Conservation (phyloP, 2,113 vertebrate species). For the Hydrolagus affinis region DNA sequence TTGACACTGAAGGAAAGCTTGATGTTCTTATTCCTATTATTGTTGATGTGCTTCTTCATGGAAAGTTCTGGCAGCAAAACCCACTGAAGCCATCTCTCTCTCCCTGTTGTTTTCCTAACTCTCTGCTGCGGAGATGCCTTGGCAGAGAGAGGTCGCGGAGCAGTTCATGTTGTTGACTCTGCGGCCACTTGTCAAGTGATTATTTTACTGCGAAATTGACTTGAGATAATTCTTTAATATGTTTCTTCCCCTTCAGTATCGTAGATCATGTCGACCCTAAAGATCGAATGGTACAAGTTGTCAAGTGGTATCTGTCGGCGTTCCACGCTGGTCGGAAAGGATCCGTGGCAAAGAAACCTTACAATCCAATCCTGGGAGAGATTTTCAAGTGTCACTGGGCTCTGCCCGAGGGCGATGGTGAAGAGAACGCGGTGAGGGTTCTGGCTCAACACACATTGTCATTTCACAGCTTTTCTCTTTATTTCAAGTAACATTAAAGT, state of each 20-base stretch:
- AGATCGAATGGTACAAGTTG: slow-evolving; percentile 90
- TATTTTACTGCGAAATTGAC: background rate
- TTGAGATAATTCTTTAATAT: background rate
- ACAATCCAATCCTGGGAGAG: slow-evolving; percentile 94
- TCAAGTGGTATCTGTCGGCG: slow-evolving; percentile 95
- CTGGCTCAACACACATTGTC: background rate
- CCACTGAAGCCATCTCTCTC: background rate
- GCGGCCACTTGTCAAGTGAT: background rate
- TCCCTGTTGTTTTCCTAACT: background rate
- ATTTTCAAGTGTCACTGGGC: slow-evolving; percentile 96
- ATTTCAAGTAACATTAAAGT: background rate
- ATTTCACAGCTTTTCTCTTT: background rate
- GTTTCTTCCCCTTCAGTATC: slow-evolving; percentile 60
- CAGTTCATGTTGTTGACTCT: background rate
- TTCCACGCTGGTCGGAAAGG: slow-evolving; percentile 98
- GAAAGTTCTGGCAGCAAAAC: background rate
- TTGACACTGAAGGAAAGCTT: no score
- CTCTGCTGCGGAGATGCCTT: background rate
- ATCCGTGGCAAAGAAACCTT: slow-evolving; percentile 96
- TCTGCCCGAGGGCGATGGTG: slow-evolving; percentile 64
- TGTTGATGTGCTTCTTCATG: background rate
- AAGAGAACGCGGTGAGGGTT: slow-evolving; percentile 65
- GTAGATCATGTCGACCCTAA: slow-evolving; percentile 82
- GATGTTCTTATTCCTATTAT: background rate
- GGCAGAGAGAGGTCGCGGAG: background rate